These are phyloP conservation scores for Caenorhabditis brenneri DNA, from an alignment of 1,140 invertebrate species.

Conservation along the genomic window DNA sequence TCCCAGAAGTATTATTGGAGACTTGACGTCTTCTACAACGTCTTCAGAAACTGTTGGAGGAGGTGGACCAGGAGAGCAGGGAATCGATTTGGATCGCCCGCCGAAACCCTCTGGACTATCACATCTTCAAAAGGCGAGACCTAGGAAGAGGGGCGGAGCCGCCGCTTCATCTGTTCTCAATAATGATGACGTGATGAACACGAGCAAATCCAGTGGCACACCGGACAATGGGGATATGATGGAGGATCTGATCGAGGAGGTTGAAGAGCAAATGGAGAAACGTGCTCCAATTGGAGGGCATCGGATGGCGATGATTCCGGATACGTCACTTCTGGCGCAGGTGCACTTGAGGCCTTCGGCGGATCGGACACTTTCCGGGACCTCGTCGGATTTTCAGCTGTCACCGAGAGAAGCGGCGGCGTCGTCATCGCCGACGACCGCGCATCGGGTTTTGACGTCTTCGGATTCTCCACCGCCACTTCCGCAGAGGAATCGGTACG, in stretches of 20 bases:
- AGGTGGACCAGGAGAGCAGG: not conserved
- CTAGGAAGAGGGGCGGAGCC: slow-evolving; percentile 28
- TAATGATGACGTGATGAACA: slow-evolving; percentile 27
- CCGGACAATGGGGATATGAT: slow-evolving; percentile 45
- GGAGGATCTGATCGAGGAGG: not conserved
- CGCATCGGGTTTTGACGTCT: not conserved
- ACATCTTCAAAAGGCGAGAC: slow-evolving; percentile 47
- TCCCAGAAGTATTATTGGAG: slow-evolving; percentile 51
- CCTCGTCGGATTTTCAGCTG: not conserved
- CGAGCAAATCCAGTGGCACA: slow-evolving; percentile 47
- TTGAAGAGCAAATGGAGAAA: not conserved
- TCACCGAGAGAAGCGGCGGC: not conserved
- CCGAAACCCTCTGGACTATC: slow-evolving; percentile 12
- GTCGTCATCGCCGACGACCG: not conserved
- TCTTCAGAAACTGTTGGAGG: not conserved
- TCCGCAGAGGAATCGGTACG: slow-evolving; percentile 23
- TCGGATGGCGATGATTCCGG: slow-evolving; percentile 44
- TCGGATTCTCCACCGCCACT: slow-evolving; percentile 46
- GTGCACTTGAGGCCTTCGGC: slow-evolving; percentile 36
- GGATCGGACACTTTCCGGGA: not conserved
- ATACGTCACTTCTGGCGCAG: not conserved
- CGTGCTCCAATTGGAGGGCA: not conserved
- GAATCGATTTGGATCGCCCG: slow-evolving; percentile 18
- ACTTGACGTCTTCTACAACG: slow-evolving; percentile 23
- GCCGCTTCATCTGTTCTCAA: not conserved